Evolutionary conservation across 1,140 invertebrate species (phyloP), one percentile per base, ranked within the genome.

Genomic region (Drosophila nigromelanica): DNA sequence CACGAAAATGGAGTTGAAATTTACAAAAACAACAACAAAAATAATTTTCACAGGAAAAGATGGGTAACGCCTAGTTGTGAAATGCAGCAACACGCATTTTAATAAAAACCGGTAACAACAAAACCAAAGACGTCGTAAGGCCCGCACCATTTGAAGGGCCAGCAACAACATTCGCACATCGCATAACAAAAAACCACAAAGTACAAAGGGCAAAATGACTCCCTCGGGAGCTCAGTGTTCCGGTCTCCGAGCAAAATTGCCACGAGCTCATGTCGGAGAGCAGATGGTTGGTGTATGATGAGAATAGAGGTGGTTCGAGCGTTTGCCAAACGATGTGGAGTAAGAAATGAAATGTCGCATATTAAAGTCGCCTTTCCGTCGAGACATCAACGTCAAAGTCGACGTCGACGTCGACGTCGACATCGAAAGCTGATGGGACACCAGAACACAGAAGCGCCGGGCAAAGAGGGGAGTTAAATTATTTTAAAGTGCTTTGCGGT

Each of bases 181-280:
- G 51, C 54, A 54, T 42, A 51, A 33, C 33, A 21, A 76, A 80
- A 85, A 85, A 87, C 79, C 83, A 61, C 82, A 89, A 79, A 89
- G 82, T 86, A 86, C 83, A 86, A 89, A 86, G 82, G 83, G 76
- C 79, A 79, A 83, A 86, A 87, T 87, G 87, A 83, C 82, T 89
- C 82, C 82, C 82, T 50, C 24, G 72, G 72, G 81, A 89, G 63
- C 58, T 58, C 39, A 33, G 39, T 45, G 56, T 61, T 35, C 21
- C 21, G 21, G 21, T 24, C 43, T 40, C 45, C 40, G 33, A 61
- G 54, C 61, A 58, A 78, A 75, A 77, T 74, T 77, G 62, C 66
- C 71, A 52, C 33, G 45, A 71, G 60, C 45, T 37, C 50, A 40
- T 45, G 27, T 39, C 21, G 18, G 42, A 14, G 61, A 58, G 33